Evolutionary conservation across 2,888 invertebrate genomes (phyloP).

Genomic region (Clepsis dumicolana): DNA sequence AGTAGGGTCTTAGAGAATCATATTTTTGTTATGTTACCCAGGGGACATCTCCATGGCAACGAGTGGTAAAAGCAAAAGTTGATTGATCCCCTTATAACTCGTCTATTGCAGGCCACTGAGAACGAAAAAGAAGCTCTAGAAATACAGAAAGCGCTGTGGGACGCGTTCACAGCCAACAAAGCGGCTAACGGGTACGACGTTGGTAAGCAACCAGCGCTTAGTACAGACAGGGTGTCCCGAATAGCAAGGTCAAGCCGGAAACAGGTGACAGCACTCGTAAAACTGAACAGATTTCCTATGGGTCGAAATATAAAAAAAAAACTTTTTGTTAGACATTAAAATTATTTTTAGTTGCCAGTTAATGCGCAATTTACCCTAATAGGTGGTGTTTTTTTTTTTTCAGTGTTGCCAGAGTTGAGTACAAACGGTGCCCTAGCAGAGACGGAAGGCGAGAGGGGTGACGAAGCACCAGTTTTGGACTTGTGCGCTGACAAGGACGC

Average conservation of each 20-base stretch:
- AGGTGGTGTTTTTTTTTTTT: background rate
- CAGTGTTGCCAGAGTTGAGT: constrained; percentile 58
- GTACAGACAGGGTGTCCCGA: no score
- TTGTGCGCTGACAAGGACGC: constrained; percentile 87
- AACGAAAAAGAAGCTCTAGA: constrained; percentile 78
- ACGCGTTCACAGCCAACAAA: constrained; percentile 75
- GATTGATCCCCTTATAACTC: background rate
- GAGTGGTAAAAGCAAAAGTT: no score
- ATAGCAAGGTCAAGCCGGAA: no score
- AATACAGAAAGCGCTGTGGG: constrained; percentile 77
- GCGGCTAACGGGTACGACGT: constrained; percentile 74
- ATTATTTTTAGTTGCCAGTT: no score
- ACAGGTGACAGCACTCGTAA: no score
- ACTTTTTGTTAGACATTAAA: no score
- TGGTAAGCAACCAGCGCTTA: constrained; percentile 54
- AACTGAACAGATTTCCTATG: no score
- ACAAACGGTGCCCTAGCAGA: constrained; percentile 61
- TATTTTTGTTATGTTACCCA: no score
- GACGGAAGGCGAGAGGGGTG: constrained; percentile 60
- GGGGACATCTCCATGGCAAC: no score
- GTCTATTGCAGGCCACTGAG: constrained; percentile 69
- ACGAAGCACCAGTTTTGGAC: constrained; percentile 84
- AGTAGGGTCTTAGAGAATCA: no score
- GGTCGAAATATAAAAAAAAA: no score
- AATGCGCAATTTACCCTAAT: no score